phyloP scores from a whole-genome alignment of 2,797 vertebrate species.

The Cossypha caffra region DNA sequence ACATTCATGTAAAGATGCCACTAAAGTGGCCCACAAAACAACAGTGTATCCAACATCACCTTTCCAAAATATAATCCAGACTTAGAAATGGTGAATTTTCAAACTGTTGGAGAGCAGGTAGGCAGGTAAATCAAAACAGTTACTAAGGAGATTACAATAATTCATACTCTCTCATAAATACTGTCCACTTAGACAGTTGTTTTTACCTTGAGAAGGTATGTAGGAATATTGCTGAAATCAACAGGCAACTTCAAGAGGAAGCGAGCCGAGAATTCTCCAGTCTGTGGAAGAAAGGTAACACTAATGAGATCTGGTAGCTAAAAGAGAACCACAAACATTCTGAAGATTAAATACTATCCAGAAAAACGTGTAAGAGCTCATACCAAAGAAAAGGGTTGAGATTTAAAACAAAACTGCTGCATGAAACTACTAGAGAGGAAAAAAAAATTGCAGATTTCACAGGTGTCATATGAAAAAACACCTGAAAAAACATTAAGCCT shows the following conservation, averaged over 20 bases:
- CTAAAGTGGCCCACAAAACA: neutral
- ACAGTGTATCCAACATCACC: neutral
- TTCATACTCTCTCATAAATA: neutral
- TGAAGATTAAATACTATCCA: neutral
- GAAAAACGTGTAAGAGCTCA: neutral
- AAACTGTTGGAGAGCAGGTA: neutral
- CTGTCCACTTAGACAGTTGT: neutral
- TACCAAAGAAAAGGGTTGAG: neutral
- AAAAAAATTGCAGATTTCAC: neutral
- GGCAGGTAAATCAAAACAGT: neutral
- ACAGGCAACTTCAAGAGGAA: conserved; percentile 97
- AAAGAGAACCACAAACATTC: conserved; percentile 8
- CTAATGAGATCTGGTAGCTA: conserved; percentile 19
- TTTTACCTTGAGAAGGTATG: conserved; percentile 98
- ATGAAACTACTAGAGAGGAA: neutral
- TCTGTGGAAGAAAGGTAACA: conserved; percentile 68
- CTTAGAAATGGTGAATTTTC: neutral
- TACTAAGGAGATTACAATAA: neutral
- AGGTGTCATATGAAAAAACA: neutral
- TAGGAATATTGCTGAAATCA: conserved; percentile 97
- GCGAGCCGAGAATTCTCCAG: conserved; percentile 93
- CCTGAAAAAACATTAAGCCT: neutral
- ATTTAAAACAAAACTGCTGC: neutral
- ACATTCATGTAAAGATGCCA: neutral
- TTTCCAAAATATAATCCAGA: neutral